Evolutionary conservation across 1,140 invertebrate species (phyloP).

Genomic region (Cephus cinctus): DNA sequence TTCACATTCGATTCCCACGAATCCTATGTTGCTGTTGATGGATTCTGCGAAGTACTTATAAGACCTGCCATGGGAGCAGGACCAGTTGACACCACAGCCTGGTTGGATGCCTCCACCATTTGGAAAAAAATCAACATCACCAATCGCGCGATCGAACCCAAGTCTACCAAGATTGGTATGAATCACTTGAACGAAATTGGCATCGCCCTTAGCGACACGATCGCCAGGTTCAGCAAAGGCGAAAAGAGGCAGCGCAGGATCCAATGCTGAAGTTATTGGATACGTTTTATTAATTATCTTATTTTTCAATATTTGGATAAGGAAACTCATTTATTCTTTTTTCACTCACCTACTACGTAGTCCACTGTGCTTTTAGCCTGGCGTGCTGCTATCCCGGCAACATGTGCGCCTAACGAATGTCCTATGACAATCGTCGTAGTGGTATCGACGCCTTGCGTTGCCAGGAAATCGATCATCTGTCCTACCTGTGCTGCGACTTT

Average conservation of each 20-base stretch:
- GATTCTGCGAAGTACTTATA: slow-evolving; percentile 48
- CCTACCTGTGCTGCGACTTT: slow-evolving; percentile 60
- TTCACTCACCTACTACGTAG: slow-evolving; percentile 33
- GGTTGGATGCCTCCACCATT: slow-evolving; percentile 41
- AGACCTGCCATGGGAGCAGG: slow-evolving; percentile 34
- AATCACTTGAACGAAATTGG: slow-evolving; percentile 49
- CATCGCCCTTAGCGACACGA: slow-evolving; percentile 50
- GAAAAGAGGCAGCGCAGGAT: slow-evolving; percentile 19
- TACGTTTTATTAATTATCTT: not conserved
- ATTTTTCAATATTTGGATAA: not conserved
- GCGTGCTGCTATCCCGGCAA: slow-evolving; percentile 45
- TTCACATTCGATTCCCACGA: slow-evolving; percentile 45
- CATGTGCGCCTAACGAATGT: slow-evolving; percentile 54
- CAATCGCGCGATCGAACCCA: slow-evolving; percentile 21
- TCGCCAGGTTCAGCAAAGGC: not conserved
- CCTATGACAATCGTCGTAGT: slow-evolving; percentile 56
- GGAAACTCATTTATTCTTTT: not conserved
- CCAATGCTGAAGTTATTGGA: slow-evolving; percentile 21
- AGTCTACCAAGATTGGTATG: slow-evolving; percentile 46
- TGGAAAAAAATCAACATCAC: slow-evolving; percentile 38
- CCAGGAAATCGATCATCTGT: slow-evolving; percentile 60
- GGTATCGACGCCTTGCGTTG: slow-evolving; percentile 49
- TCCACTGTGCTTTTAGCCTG: slow-evolving; percentile 19
- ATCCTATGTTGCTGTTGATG: slow-evolving; percentile 49
- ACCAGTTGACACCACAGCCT: slow-evolving; percentile 35